Evolutionary conservation across 2,888 invertebrate genomes (phyloP).

Genomic region (Pseudanteris insignis): DNA sequence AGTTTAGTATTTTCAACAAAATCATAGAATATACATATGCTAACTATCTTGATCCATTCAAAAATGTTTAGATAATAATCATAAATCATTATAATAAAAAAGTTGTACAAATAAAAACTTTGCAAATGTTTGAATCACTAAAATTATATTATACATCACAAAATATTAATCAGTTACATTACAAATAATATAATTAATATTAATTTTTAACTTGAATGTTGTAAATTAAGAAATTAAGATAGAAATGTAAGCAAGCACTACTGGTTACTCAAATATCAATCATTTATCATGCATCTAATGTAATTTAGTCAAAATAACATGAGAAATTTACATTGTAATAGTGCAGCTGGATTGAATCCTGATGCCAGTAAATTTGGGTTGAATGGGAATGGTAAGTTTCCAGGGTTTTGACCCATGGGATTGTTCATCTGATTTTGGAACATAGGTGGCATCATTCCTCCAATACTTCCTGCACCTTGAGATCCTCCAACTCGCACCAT

Average conservation of each 20-base stretch:
- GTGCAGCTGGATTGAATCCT: slow-evolving; percentile 79
- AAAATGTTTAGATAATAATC: no score
- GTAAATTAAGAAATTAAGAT: no score
- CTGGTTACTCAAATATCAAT: no score
- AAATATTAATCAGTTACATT: no score
- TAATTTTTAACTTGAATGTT: background rate
- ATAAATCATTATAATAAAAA: no score
- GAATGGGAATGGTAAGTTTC: slow-evolving; percentile 40
- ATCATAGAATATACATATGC: no score
- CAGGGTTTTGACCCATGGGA: slow-evolving; percentile 57
- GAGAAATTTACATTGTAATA: slow-evolving; percentile 82
- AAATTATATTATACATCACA: no score
- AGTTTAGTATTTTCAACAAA: no score
- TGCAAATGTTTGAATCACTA: no score
- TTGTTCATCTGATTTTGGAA: slow-evolving; percentile 64
- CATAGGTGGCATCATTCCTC: slow-evolving; percentile 49
- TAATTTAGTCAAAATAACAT: background rate
- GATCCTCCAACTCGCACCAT: slow-evolving; percentile 69
- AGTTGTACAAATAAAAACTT: no score
- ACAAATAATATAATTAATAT: background rate
- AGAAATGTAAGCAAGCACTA: no score
- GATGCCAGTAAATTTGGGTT: slow-evolving; percentile 58
- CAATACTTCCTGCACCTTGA: slow-evolving; percentile 48
- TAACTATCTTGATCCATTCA: no score
- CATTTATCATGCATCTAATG: background rate